phyloP scores from a whole-genome alignment of 2,888 invertebrate genomes.

The Brenthis hecate region DNA sequence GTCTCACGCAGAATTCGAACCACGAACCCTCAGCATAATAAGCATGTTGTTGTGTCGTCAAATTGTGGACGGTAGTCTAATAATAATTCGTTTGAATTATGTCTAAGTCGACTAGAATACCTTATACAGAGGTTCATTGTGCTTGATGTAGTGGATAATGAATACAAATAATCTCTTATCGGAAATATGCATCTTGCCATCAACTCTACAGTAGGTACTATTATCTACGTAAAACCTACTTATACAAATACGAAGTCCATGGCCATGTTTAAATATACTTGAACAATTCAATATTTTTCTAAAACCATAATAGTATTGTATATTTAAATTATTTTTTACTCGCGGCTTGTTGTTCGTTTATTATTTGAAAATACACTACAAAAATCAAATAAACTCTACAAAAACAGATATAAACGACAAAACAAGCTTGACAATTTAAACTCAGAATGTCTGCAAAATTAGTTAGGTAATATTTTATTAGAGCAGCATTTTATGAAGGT shows the following conservation, averaged over 20 bases:
- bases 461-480: constrained; percentile 10
- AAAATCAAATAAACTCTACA: neutral
- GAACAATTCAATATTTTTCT: constrained; percentile 18
- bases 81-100: too few relatives aligned
- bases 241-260: constrained; percentile 22
- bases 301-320: constrained; percentile 19
- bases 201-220: neutral
- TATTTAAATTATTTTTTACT: constrained; percentile 3
- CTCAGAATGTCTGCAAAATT: neutral
- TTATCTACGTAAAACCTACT: constrained; percentile 23
- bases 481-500: constrained; percentile 14
- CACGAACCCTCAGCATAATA: too few relatives aligned
- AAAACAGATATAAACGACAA: neutral
- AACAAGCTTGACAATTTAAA: neutral
- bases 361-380: neutral
- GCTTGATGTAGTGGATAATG: constrained; percentile 23
- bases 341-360: neutral
- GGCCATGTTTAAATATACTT: constrained; percentile 17
- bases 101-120: neutral
- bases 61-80: too few relatives aligned
- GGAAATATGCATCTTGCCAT: constrained; percentile 28
- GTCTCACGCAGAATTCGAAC: too few relatives aligned
- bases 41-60: too few relatives aligned
- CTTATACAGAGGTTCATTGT: constrained; percentile 21
- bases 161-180: constrained; percentile 33